phyloP scores from a whole-genome alignment of 2,888 invertebrate species.

The Phasia obesa region DNA sequence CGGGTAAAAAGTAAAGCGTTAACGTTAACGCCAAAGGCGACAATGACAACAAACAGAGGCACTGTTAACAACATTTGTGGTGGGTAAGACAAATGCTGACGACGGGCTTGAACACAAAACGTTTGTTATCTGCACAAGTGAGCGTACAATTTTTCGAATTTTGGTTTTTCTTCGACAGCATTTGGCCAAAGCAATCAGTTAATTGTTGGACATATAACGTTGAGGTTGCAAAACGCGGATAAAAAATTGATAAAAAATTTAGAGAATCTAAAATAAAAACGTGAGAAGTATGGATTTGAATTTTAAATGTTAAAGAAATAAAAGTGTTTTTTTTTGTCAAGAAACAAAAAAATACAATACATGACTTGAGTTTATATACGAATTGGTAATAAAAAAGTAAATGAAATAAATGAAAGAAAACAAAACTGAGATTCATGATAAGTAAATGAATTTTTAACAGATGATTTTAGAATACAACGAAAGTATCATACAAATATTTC shows the following conservation, averaged over 20 bases:
- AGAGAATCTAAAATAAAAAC: not conserved
- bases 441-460: constrained; percentile 38
- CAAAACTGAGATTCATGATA: constrained; percentile 32
- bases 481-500: constrained; percentile 26
- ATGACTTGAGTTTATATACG: constrained; percentile 25
- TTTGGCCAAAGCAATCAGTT: constrained; percentile 78
- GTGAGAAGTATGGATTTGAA: constrained; percentile 2
- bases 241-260: constrained; percentile 71
- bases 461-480: constrained; percentile 21
- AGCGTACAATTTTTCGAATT: constrained; percentile 42
- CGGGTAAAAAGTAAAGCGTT: constrained; percentile 58
- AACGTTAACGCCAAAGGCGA: constrained; percentile 68
- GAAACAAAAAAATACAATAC: constrained; percentile 36
- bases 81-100: constrained; percentile 48
- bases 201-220: constrained; percentile 78
- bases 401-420: constrained; percentile 31
- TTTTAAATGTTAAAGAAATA: constrained; percentile 22
- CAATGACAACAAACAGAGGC: constrained; percentile 68
- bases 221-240: constrained; percentile 75
- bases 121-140: constrained; percentile 65
- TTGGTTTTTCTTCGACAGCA: constrained; percentile 78
- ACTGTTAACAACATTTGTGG: constrained; percentile 62
- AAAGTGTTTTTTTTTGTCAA: no score
- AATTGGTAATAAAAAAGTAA: constrained; percentile 12
- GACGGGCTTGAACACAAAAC: constrained; percentile 37